Base-by-base conservation (phyloP, 2,113 vertebrate species). In the Phalacrocorax aristotelis region DNA sequence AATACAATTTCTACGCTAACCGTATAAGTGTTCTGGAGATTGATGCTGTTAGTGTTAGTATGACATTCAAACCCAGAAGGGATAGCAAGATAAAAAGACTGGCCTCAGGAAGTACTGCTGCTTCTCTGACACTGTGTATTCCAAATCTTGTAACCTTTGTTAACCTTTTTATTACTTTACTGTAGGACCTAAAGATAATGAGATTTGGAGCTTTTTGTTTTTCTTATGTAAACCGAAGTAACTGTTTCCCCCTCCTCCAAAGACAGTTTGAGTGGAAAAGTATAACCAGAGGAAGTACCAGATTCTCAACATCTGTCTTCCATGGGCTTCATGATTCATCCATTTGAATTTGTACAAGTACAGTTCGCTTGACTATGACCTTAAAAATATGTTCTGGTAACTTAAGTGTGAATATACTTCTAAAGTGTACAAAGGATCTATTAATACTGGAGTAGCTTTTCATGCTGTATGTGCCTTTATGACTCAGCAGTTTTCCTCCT, bases 401-500 rank as follows among this genome's bases (percentile, higher is more conserved):
- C 54, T 91, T 69, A 81, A 87, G 26, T 68, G 54, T 52, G 34
- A 89, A 55, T 87, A 6, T 20, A 51, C 9, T 44, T 58, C 89
- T 22, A 69, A 66, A 34, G 11, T 42, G 58, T 38, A 36, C 42
- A 74, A 78, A 66, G 79, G 62, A 70, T 74, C 29, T 66, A 0
- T 76, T 92, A 18, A 34, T 79, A 30, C 23, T 82, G 66, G 44
- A 94, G 36, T 69, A 34, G 42, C 29, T 94, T 96, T 95, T 95
- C 38, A 61, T 90, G 78, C 78, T 91, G 49, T 77, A 27, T 85
- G 32, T 71, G 66, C 58, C 49, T 71, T 51, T 27, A 46, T 94
- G 84, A 96, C 87, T 95, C 89, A 42, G 86, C 86, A 79, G 32
- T 66, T 91, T 96, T 83, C 55, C 52, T 93, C 52, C 78, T 89